Evolutionary conservation across 2,888 invertebrate species (phyloP), one percentile per base, ranked within the genome.

Genomic region (Abrostola triplasia): DNA sequence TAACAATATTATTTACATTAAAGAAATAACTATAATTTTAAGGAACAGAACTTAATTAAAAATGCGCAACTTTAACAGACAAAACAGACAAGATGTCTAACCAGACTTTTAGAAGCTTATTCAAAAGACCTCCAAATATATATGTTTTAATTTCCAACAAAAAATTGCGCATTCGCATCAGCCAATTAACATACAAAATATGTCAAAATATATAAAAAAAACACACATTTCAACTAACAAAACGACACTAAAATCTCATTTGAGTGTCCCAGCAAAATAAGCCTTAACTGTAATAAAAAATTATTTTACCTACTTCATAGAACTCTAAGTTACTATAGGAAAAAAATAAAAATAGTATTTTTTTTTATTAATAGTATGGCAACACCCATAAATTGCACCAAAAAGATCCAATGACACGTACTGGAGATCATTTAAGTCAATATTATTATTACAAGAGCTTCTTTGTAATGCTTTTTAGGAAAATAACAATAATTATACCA

Each of bases 331-430:
- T 48, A 56, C 57, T 67, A 77, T 67, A 77, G 59, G 67, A 60
- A 67, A 73, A 73, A 68, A 72, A 66, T 59, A 65, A 78, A 74
- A 70, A 73, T 76, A 78, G 67, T 72, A 59, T 58, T 59, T 59
- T 60, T 65, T 73, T 68, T 66, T 51, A 68, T 64, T 61, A 72
- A 70, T 67, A 79, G 68, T 80, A 80, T 80, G 80, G 80, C 80
- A 80, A 80, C 79, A 70, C 69, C 75, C 62, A 76, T 70, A 73
- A 76, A 79, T 79, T 81, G 81, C 81, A 81, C 81, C 78, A 69
- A 79, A 73, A 79, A 78, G 67, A 81, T 74, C 72, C 62, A 63
- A 81, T 81, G 81, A 81, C 81, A 81, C 81, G 42, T 62, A 64
- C 47, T 67, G 59, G 81, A 81, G 81, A 81, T 81, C 81, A 81